Evolutionary conservation across 2,797 vertebrate genomes (phyloP), one percentile per base, ranked within the genome.

Genomic region (Zalophus californianus): DNA sequence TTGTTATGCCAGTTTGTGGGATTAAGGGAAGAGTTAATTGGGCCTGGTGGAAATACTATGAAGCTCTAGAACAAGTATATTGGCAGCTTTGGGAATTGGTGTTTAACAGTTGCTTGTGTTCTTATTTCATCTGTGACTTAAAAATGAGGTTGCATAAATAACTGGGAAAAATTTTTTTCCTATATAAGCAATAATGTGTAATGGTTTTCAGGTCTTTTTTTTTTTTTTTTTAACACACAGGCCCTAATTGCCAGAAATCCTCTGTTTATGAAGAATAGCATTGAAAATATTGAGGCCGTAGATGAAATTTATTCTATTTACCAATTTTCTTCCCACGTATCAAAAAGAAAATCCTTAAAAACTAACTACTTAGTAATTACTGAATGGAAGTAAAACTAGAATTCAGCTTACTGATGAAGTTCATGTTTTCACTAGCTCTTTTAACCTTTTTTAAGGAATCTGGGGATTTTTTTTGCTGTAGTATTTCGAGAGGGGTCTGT

Each of bases 71-170:
- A 90, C 11, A 54, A 86, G 48, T 84, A 64, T 82, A 90, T 86
- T 48, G 44, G 83, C 38, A 95, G 68, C 78, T 84, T 86, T 93
- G 77, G 44, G 52, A 68, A 70, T 96, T 93, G 93, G 41, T 91
- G 20, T 93, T 56, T 85, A 91, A 75, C 27, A 88, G 1, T 84
- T 96, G 60, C 78, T 38, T 95, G 4, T 44, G n/a, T 95, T 93
- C 38, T 95, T 90, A 62, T 77, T 90, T 97, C 66, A 87, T 85
- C 62, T 96, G 41, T 94, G 70, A 90, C 77, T 95, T 97, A 86
- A 86, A 95, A 97, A 86, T 93, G 62, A 89, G n/a, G 54, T 68
- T 62, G 66, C 1, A 88, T 50, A 86, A 79, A 73, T 68, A 72
- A 88, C 89, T 85, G 66, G 62, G 83, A 93, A 87, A 66, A 15